phyloP scores from a whole-genome alignment of 2,797 vertebrate species.

The Acomys russatus region DNA sequence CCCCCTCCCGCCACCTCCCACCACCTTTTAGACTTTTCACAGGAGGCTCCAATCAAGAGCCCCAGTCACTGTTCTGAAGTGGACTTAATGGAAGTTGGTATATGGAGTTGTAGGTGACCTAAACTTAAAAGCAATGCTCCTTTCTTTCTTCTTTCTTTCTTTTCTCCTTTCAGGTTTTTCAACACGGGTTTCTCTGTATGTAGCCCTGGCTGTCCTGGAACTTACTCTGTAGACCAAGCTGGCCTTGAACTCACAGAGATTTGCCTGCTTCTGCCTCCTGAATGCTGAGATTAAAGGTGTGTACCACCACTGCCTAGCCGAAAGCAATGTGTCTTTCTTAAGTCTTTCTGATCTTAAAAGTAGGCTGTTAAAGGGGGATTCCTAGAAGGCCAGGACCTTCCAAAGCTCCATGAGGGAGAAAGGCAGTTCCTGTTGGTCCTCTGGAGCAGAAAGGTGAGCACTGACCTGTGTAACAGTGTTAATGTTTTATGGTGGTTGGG shows the following conservation, averaged over 20 bases:
- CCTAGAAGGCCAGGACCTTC: background rate
- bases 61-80: background rate
- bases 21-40: background rate
- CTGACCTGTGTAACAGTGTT: background rate
- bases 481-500: background rate
- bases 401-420: background rate
- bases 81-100: background rate
- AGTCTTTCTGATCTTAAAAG: conserved; percentile 1
- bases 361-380: background rate
- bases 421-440: background rate
- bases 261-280: background rate
- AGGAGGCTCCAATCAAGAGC: background rate
- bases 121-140: background rate
- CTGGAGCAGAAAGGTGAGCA: background rate
- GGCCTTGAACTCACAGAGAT: background rate
- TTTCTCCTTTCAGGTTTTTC: background rate
- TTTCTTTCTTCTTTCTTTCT: too few species aligned
- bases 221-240: background rate
- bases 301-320: background rate
- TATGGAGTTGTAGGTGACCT: background rate
- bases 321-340: background rate
- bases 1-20: background rate
- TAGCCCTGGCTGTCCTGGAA: background rate
- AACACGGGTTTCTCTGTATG: background rate
- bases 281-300: background rate